These are phyloP conservation scores for Nomada flava DNA, from an alignment of 2,888 invertebrate species.

Conservation along the genomic window DNA sequence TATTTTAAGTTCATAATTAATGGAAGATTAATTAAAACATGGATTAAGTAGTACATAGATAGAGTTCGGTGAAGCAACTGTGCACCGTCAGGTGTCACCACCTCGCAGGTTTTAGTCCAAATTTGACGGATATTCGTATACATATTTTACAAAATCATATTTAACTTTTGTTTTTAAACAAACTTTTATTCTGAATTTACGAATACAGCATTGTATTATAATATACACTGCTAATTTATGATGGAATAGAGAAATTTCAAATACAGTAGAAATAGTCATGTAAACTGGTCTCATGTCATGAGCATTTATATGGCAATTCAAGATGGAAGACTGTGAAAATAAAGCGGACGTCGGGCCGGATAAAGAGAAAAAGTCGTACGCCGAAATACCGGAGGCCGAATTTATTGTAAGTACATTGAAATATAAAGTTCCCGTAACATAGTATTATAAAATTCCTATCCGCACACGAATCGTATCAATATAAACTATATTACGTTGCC, in stretches of 20 bases:
- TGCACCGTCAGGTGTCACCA: slow-evolving; percentile 21
- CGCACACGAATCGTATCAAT: neutral
- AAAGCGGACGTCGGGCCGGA: slow-evolving; percentile 74
- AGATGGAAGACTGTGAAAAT: slow-evolving; percentile 79
- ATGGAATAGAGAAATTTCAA: neutral
- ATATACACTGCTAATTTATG: neutral
- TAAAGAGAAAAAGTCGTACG: slow-evolving; percentile 88
- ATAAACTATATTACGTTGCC: slow-evolving; percentile 12
- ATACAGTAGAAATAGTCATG: neutral
- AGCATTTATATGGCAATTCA: slow-evolving; percentile 55
- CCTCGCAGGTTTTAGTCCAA: neutral
- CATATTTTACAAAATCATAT: slow-evolving; percentile 6
- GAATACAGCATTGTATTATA: neutral
- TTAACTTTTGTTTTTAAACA: slow-evolving; percentile 21
- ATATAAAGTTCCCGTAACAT: slow-evolving; percentile 28
- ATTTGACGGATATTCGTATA: neutral
- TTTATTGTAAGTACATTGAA: slow-evolving; percentile 90
- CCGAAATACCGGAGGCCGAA: slow-evolving; percentile 94
- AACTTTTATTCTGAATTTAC: neutral
- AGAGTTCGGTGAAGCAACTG: neutral
- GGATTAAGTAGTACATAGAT: slow-evolving; percentile 20
- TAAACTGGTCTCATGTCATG: slow-evolving; percentile 11
- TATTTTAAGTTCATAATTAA: neutral
- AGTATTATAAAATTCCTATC: slow-evolving; percentile 8
- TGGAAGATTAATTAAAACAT: neutral